Evolutionary conservation across 2,113 vertebrate genomes (phyloP).

Genomic region (Picathartes gymnocephalus): DNA sequence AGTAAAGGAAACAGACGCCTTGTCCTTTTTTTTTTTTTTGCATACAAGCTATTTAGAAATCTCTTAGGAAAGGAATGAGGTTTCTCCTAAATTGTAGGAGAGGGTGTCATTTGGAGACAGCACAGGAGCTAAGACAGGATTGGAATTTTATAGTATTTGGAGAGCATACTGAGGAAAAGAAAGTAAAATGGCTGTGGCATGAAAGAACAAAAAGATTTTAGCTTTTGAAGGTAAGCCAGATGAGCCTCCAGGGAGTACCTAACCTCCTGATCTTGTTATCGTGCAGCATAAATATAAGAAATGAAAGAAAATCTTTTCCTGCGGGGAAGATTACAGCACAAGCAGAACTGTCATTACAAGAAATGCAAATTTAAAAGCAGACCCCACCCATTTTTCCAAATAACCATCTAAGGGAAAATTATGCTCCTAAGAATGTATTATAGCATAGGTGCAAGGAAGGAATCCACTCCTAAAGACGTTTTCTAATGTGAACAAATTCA

Average conservation of each 20-base stretch:
- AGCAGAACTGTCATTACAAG: slow-evolving; percentile 6
- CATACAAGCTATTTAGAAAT: not conserved
- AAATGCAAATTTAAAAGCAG: not conserved
- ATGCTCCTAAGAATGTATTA: not conserved
- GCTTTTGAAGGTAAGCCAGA: slow-evolving; percentile 22
- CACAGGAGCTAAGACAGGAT: not conserved
- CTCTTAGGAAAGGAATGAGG: not conserved
- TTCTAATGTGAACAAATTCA: not conserved
- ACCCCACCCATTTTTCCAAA: not conserved
- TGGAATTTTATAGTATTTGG: not conserved
- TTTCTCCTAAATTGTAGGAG: not conserved
- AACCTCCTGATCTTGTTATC: slow-evolving; percentile 39
- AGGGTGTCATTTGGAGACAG: not conserved
- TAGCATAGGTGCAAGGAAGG: not conserved
- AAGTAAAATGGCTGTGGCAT: not conserved
- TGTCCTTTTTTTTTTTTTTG: not conserved
- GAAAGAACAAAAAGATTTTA: not conserved
- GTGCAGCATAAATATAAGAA: not conserved
- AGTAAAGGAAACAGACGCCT: not conserved
- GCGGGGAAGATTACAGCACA: not conserved
- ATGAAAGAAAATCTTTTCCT: not conserved
- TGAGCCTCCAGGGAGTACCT: not conserved
- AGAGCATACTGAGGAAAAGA: not conserved
- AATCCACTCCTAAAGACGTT: not conserved
- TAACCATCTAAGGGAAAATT: not conserved